Base-by-base conservation (phyloP, 2,113 vertebrate species). In the Engystomops pustulosus region DNA sequence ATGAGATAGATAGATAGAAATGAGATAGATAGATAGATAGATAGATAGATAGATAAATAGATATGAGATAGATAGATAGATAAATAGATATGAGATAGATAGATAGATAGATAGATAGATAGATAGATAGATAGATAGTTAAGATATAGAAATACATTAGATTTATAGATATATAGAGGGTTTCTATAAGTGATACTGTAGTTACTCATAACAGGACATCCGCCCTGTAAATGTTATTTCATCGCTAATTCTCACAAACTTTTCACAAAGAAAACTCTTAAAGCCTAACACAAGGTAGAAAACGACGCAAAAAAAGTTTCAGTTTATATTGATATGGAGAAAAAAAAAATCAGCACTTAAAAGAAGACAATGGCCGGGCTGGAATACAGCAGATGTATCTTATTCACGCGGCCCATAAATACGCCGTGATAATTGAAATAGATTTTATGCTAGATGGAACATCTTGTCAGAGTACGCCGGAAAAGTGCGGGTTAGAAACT, bases 401-500 rank as follows among this genome's bases (percentile, higher is more conserved):
- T 27, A 72, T 44, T 45, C 68, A 70, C 20, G 8, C 36, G 17
- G 47, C 49, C 74, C 10, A 38, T 34, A 53, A 53, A 53, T 34
- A 27, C 3, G n/a, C 20, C 7, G 20, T 49, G 11, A 34, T 84
- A 53, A 84, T 68, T 68, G 41, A 77, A 78, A 77, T 69, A 70
- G 32, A 75, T 83, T 47, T 67, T 27, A 25, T 68, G 41, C 79
- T 76, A 89, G 77, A 85, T 76, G 86, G 88, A 89, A 83, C 81
- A 87, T 75, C 85, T 87, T 87, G 36, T 86, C 86, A 86, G 83
- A 80, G 68, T 77, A 44, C 86, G 87, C 90, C 77, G 87, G 69
- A 83, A 12, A 86, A 76, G 60, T 86, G 87, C 18, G 68, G 58
- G 86, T 87, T 87, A 0, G 38, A 72, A 90, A 92, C 89, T 87